Evolutionary conservation across 2,888 invertebrate genomes (phyloP).

Genomic region (Hemaris fuciformis): DNA sequence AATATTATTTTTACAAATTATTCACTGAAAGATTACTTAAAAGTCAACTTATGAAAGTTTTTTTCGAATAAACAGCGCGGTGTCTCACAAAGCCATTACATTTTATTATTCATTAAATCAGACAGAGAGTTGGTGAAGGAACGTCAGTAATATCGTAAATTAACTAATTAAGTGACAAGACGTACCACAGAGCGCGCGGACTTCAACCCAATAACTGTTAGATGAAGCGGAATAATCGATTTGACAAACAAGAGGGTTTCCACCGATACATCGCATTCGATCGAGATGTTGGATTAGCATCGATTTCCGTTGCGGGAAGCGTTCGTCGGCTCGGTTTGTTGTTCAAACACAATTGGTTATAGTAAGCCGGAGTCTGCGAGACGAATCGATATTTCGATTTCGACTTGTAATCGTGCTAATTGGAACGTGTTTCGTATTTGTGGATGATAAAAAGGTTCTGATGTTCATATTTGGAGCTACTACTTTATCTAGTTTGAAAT

Average conservation of each 20-base stretch:
- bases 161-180: conserved; percentile 14
- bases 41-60: not conserved
- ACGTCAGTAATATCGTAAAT: conserved; percentile 10
- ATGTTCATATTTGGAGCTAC: not conserved
- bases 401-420: not conserved
- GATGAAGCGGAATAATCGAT: conserved; percentile 78
- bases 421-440: not conserved
- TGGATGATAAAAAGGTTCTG: not conserved
- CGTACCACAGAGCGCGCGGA: conserved; percentile 25
- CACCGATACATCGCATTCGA: conserved; percentile 59
- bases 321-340: not conserved
- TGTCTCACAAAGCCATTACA: not conserved
- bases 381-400: conserved; percentile 1
- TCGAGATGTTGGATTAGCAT: conserved; percentile 53
- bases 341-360: conserved; percentile 6
- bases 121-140: not conserved
- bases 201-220: conserved; percentile 69
- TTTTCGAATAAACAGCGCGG: not conserved
- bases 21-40: no score
- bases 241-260: conserved; percentile 75
- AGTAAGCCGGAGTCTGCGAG: not conserved
- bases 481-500: not conserved
- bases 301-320: conserved; percentile 45
- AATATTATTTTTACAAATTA: no score
- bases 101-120: not conserved